Evolutionary conservation across 2,113 vertebrate genomes (phyloP), one percentile per base, ranked within the genome.

Genomic region (Salvelinus namaycush): DNA sequence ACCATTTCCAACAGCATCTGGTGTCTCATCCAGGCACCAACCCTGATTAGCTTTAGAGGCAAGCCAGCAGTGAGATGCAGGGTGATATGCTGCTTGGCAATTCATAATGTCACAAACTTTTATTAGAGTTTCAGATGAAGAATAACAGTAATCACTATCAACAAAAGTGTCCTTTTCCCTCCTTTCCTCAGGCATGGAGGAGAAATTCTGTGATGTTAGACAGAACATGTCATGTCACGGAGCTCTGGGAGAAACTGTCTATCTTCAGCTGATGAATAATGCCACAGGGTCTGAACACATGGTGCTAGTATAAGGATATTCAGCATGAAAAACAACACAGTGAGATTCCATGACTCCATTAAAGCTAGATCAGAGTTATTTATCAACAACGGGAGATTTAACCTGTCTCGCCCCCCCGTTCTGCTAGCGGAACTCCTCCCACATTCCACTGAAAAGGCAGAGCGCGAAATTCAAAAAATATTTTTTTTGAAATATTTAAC

Each of bases 331-430:
- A 16, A 60, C 20, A 22, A 29, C 24, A 24, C 27, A 29, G 12
- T 14, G 12, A 51, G 0, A 1, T 7, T 31, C 12, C 0, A 68
- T 31, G 27, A 31, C 13, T 13, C 65, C 27, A 29, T 27, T 27
- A 68, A 68, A 29, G 6, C 9, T 6, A 27, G 65, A 27, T 68
- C 27, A 1, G 9, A 20, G 3, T 68, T 68, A 16, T 57, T 22
- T 57, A 9, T 70, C 27, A 31, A 14, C 3, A 74, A 80, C 72
- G 76, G 86, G 67, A n/a, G n/a, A n/a, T n/a, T n/a, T n/a, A n/a
- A n/a, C n/a, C n/a, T n/a, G n/a, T n/a, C n/a, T n/a, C n/a, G n/a
- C n/a, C n/a, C n/a, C n/a, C n/a, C n/a, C n/a, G n/a, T n/a, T n/a
- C n/a, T n/a, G n/a, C n/a, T n/a, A n/a, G n/a, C n/a, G n/a, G n/a